A percentile compares a stretch with the other conserved stretches of the same genome.
phyloP scores from a whole-genome alignment of 1,140 invertebrate species.

The Cataglyphis hispanica region DNA sequence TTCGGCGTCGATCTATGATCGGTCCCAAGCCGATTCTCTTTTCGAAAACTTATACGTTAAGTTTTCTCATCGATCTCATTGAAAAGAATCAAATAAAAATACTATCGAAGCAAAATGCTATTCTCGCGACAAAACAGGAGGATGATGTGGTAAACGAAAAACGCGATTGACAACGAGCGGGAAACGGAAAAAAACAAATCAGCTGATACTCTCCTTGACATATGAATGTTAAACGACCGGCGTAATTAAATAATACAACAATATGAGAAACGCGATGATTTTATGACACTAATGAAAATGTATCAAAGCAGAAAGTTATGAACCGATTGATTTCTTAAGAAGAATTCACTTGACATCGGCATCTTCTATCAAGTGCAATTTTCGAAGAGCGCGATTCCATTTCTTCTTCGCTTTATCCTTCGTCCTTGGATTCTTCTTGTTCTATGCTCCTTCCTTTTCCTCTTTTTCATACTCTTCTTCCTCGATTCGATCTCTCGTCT shows the following conservation, averaged over 20 bases:
- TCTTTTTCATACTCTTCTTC: neutral
- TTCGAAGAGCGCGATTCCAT: conserved; percentile 18
- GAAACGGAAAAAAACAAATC: conserved; percentile 9
- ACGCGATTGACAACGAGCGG: neutral
- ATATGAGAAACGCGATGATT: neutral
- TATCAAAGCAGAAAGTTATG: conserved; percentile 74
- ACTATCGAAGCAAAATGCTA: conserved; percentile 18
- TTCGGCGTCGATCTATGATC: neutral
- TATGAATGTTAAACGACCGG: conserved; percentile 48
- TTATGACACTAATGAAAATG: conserved; percentile 76
- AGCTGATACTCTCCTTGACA: conserved; percentile 18
- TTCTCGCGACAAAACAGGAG: conserved; percentile 14
- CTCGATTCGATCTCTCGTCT: conserved; percentile 51
- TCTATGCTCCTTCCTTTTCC: conserved; percentile 1
- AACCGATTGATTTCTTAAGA: conserved; percentile 55
- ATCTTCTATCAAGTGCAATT: conserved; percentile 50
- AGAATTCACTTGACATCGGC: conserved; percentile 58
- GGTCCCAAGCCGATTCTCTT: neutral
- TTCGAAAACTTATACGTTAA: conserved; percentile 38
- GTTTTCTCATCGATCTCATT: conserved; percentile 5
- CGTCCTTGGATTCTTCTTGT: conserved; percentile 51
- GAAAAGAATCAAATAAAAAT: conserved; percentile 32
- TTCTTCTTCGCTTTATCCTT: conserved; percentile 31
- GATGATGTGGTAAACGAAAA: conserved; percentile 24
- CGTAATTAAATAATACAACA: neutral